These are phyloP conservation scores for Caenorhabditis wallacei DNA, from an alignment of 2,888 invertebrate species.

Conservation along the genomic window DNA sequence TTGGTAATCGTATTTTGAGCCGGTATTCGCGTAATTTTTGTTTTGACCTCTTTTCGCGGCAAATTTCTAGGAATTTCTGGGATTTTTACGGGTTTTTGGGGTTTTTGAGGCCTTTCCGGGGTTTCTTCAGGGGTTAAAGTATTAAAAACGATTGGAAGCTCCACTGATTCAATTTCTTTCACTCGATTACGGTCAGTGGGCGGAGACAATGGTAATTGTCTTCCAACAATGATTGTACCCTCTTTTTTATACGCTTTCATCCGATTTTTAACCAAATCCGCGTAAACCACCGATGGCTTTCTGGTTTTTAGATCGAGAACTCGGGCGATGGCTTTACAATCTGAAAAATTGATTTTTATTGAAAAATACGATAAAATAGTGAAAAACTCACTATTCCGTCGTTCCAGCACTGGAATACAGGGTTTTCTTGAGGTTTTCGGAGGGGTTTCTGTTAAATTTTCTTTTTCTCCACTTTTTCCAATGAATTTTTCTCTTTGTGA, in stretches of 20 bases:
- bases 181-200: neutral
- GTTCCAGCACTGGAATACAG: slow-evolving; percentile 5
- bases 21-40: neutral
- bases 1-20: neutral
- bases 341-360: slow-evolving; percentile 24
- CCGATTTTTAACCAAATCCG: slow-evolving; percentile 19
- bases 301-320: slow-evolving; percentile 26
- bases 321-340: slow-evolving; percentile 34
- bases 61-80: no score
- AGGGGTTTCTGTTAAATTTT: neutral
- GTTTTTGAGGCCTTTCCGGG: no score
- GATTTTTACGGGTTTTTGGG: no score
- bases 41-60: no score
- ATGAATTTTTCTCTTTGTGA: slow-evolving; percentile 19
- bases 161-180: no score
- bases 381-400: slow-evolving; percentile 19
- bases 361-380: neutral
- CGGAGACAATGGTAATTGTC: no score
- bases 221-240: neutral
- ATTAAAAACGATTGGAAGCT: no score
- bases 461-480: slow-evolving; percentile 12
- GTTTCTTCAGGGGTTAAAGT: no score
- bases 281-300: neutral
- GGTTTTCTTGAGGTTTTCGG: neutral
- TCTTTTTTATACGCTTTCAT: slow-evolving; percentile 12